Evolutionary conservation across 2,113 vertebrate species (phyloP).

Genomic region (Notothenia coriiceps): DNA sequence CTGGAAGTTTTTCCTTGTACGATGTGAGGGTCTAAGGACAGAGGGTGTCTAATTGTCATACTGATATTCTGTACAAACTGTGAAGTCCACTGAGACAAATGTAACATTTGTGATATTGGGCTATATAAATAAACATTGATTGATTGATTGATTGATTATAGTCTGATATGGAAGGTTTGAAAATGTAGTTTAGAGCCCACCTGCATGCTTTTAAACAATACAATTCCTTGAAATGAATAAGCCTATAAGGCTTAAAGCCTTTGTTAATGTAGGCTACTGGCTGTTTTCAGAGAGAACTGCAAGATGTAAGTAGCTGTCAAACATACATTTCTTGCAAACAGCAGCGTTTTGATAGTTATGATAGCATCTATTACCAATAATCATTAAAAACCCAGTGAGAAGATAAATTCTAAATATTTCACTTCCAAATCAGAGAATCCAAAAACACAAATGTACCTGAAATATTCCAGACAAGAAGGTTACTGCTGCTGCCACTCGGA

Average conservation of each 20-base stretch:
- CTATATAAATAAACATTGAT: too few species aligned
- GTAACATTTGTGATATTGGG: too few species aligned
- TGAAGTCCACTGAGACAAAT: too few species aligned
- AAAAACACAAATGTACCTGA: constrained; percentile 83
- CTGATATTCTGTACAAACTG: too few species aligned
- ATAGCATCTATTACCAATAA: not conserved
- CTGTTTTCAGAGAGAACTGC: not conserved
- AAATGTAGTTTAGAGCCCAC: not conserved
- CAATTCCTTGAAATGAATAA: not conserved
- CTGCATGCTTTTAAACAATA: not conserved
- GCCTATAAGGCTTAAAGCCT: not conserved
- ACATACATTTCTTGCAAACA: not conserved
- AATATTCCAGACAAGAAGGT: constrained; percentile 90
- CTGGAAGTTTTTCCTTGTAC: too few species aligned
- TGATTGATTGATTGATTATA: too few species aligned
- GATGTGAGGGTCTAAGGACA: too few species aligned
- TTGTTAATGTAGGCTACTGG: not conserved
- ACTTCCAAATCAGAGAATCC: not conserved
- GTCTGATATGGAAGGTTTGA: too few species aligned
- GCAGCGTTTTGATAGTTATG: not conserved
- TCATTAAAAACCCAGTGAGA: not conserved
- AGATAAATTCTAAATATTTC: not conserved
- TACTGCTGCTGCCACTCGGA: constrained; percentile 88
- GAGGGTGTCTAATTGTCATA: too few species aligned
- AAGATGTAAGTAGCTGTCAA: not conserved